Base-by-base conservation (phyloP, 1,140 invertebrate genomes). In the Cydia pomonella region DNA sequence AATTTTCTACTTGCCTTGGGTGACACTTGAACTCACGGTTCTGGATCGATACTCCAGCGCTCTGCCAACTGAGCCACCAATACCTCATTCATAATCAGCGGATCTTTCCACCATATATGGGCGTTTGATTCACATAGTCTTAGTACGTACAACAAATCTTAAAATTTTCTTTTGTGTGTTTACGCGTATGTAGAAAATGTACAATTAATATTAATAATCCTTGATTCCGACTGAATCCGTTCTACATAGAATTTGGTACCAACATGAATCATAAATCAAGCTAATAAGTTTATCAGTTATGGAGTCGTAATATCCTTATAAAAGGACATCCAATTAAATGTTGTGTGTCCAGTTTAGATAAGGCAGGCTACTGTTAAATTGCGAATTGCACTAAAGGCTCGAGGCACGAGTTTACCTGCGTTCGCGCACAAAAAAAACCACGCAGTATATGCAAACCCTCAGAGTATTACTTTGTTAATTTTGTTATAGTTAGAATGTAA, bases 291-390 rank as follows among this genome's bases (percentile, higher is more conserved):
- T 69, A 69, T 69, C 64, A 33, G 71, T 50, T 72, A 41, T 41
- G 21, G 41, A 16, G 18, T 21, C 71, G 18, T 72, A 50, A 25
- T 29, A 72, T 69, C 64, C 64, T 69, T 69, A 69, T 69, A 69
- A 69, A n/a, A 50, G 38, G 38, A 72, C 44, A 44, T 72, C 38
- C 44, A 72, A 72, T 72, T 44, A 72, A 50, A 50, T 47, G 44
- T 41, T 50, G 64, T 25, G 64, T 69, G 64, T 33, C 64, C 64
- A 69, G 29, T 75, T 71, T 25, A 71, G 74, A 75, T 75, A 75
- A 75, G 50, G 64, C 33, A 25, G 33, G 74, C 74, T 75, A 75
- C 74, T 75, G 74, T 75, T 71, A 71, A 75, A 75, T 75, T 75
- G 41, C 47, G 41, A 64, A 72, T 72, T 50, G 44, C 71, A n/a